Evolutionary conservation across 2,888 invertebrate genomes (phyloP).

Genomic region (Polydrusus tereticollis): DNA sequence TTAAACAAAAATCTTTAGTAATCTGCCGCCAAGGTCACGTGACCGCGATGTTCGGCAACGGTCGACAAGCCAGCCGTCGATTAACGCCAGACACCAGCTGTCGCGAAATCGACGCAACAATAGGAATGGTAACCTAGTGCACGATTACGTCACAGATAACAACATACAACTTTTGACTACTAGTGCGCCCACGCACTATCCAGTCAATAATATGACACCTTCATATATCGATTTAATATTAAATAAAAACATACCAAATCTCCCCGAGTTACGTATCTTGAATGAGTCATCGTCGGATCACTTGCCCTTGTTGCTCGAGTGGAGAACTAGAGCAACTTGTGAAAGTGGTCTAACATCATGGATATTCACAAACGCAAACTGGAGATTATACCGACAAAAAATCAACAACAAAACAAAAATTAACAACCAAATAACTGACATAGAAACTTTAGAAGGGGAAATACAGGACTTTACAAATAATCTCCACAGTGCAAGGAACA

Average conservation of each 20-base stretch:
- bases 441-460: not conserved
- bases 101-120: not conserved
- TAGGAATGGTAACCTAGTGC: not conserved
- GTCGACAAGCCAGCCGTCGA: too few relatives aligned
- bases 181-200: not conserved
- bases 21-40: too few relatives aligned
- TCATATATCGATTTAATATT: not conserved
- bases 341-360: too few relatives aligned
- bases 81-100: not conserved
- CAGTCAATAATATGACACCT: not conserved
- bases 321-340: too few relatives aligned
- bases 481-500: not conserved
- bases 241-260: not conserved
- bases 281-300: not conserved
- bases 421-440: too few relatives aligned
- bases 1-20: too few relatives aligned
- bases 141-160: not conserved
- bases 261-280: not conserved
- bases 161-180: not conserved
- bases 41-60: too few relatives aligned
- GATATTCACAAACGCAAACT: not conserved
- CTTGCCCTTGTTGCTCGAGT: too few relatives aligned
- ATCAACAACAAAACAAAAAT: too few relatives aligned
- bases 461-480: not conserved
- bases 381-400: not conserved